Conservation (phyloP, 2,888 invertebrate species). For the Cephalotes varians region DNA sequence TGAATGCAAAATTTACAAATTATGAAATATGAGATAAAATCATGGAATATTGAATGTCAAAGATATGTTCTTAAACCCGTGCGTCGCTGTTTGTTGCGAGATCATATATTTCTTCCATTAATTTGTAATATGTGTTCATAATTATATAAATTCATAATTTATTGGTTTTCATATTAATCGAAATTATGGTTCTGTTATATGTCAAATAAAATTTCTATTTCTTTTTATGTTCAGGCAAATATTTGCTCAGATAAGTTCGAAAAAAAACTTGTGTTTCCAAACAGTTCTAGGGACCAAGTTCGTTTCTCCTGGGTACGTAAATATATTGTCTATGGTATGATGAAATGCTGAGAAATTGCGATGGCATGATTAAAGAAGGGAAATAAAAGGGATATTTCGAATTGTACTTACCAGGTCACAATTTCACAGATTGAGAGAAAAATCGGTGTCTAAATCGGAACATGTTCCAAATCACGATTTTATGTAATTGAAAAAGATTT, state of each 20-base stretch:
- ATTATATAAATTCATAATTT: constrained; percentile 6
- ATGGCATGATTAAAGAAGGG: constrained; percentile 34
- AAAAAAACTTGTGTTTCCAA: constrained; percentile 57
- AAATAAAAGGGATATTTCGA: constrained; percentile 44
- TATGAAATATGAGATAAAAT: not conserved
- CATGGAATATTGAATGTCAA: constrained; percentile 5
- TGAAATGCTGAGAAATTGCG: constrained; percentile 25
- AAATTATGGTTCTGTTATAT: constrained; percentile 12
- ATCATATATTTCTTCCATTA: constrained; percentile 7
- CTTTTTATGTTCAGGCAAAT: constrained; percentile 32
- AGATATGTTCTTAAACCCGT: constrained; percentile 14
- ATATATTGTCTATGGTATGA: constrained; percentile 55
- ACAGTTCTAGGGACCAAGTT: constrained; percentile 81
- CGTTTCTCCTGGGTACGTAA: constrained; percentile 75
- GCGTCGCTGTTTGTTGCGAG: constrained; percentile 39
- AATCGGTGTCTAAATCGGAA: constrained; percentile 29
- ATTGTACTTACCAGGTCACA: constrained; percentile 48
- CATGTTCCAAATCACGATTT: constrained; percentile 5
- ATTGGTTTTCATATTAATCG: not conserved
- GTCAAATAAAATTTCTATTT: not conserved
- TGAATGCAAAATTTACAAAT: constrained; percentile 29
- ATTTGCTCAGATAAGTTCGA: constrained; percentile 32
- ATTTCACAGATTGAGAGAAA: constrained; percentile 68
- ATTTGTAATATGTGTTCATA: not conserved
- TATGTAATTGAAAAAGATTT: not conserved